A percentile compares a stretch with the other conserved stretches of the same genome.
Conservation (phyloP, 2,888 invertebrate species). For the Drosophila parthenogenetica region DNA sequence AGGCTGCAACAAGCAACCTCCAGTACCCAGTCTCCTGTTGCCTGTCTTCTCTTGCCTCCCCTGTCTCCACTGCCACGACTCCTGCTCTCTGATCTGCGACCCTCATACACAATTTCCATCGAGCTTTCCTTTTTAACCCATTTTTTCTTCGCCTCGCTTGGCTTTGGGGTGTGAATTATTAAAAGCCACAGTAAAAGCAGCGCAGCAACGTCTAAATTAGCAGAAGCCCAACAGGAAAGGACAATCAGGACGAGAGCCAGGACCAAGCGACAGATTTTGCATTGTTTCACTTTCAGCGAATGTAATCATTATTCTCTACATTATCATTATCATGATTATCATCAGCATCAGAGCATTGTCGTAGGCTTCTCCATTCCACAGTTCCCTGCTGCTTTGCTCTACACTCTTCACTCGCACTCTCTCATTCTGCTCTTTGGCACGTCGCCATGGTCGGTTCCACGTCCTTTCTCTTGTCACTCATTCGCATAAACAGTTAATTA, state of each 20-base stretch:
- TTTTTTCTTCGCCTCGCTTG: constrained; percentile 59
- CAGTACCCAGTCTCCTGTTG: constrained; percentile 3
- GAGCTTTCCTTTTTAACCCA: constrained; percentile 66
- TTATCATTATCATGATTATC: constrained; percentile 51
- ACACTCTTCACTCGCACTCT: not conserved
- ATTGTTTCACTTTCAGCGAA: constrained; percentile 77
- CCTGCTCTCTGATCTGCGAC: constrained; percentile 19
- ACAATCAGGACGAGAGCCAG: constrained; percentile 30
- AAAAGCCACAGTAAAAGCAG: constrained; percentile 63
- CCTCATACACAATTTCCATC: constrained; percentile 17
- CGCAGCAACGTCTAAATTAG: constrained; percentile 70
- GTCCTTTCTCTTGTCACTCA: constrained; percentile 78
- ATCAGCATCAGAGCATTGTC: constrained; percentile 58
- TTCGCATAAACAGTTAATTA: constrained; percentile 83
- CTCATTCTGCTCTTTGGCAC: constrained; percentile 34
- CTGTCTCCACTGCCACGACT: not conserved
- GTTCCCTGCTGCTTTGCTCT: not conserved
- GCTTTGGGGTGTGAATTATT: constrained; percentile 76
- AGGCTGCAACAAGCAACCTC: constrained; percentile 48
- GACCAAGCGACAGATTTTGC: constrained; percentile 32
- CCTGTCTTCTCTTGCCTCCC: not conserved
- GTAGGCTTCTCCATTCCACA: constrained; percentile 29
- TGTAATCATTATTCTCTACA: constrained; percentile 57
- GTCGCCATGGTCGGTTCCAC: constrained; percentile 50
- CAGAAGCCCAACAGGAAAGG: constrained; percentile 47